These are phyloP conservation scores for Schizothorax lantsangensis DNA, from an alignment of 2,797 vertebrate species.

Conservation along the genomic window DNA sequence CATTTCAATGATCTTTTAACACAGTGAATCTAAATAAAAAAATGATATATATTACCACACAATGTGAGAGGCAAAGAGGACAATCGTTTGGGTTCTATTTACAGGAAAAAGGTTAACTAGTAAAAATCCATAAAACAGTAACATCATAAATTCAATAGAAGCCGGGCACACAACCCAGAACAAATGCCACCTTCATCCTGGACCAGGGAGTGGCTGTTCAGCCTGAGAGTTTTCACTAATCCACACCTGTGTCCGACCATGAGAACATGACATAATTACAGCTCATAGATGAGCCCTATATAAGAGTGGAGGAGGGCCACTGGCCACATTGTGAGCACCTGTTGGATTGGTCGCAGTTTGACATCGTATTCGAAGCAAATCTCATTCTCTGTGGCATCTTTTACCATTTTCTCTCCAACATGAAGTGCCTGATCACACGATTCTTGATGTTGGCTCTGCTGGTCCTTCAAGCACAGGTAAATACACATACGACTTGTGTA, in stretches of 20 bases:
- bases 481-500: not conserved
- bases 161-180: not conserved
- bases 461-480: not conserved
- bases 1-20: not conserved
- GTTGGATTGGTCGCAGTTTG: not conserved
- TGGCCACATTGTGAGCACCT: not conserved
- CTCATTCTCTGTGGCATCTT: not conserved
- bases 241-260: not conserved
- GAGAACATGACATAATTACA: constrained; percentile 4
- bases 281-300: not conserved
- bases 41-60: not conserved
- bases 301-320: not conserved
- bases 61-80: not conserved
- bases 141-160: not conserved
- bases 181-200: not conserved
- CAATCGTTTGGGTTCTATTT: not conserved
- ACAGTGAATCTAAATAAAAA: not conserved
- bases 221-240: not conserved
- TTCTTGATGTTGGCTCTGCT: not conserved
- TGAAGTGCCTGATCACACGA: not conserved
- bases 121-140: not conserved
- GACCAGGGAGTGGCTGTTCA: not conserved
- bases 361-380: not conserved
- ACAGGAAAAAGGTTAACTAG: not conserved
- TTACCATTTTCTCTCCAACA: not conserved